Percentiles rank a stretch among this genome's conserved stretches.
phyloP scores from a whole-genome alignment of 2,113 vertebrate genomes.

The Rhagologus leucostigma region DNA sequence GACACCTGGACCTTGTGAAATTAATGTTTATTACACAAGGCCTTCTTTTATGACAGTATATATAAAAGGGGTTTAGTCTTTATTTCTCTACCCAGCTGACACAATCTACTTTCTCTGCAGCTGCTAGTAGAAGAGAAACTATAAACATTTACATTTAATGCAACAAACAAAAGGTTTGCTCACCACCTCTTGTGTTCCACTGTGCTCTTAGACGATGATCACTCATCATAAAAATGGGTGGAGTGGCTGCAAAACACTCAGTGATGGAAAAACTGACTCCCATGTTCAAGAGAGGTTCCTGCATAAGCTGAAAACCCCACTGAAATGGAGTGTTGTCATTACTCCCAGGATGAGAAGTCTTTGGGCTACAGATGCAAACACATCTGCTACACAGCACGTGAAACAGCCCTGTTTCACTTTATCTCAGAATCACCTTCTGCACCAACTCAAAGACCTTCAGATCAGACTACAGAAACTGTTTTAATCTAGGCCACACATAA shows the following conservation, averaged over 20 bases:
- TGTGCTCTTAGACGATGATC: not conserved
- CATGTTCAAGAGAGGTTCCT: not conserved
- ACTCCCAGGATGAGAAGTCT: not conserved
- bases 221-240: slow-evolving; percentile 56
- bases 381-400: not conserved
- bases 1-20: slow-evolving; percentile 18
- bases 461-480: not conserved
- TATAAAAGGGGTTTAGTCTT: not conserved
- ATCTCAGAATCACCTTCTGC: not conserved
- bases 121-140: slow-evolving; percentile 31
- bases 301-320: not conserved
- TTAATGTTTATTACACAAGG: not conserved
- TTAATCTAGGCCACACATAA: not conserved
- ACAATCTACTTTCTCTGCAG: not conserved
- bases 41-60: not conserved
- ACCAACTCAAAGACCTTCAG: not conserved
- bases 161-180: slow-evolving; percentile 34
- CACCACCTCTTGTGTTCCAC: slow-evolving; percentile 1
- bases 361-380: not conserved
- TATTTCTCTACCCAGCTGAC: not conserved
- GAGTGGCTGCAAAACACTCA: not conserved
- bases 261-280: slow-evolving; percentile 39
- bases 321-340: not conserved
- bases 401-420: not conserved
- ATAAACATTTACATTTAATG: slow-evolving; percentile 21